A percentile compares a stretch with the other conserved stretches of the same genome.
phyloP scores from a whole-genome alignment of 2,888 invertebrate species.

The Pristionchus exspectatus region DNA sequence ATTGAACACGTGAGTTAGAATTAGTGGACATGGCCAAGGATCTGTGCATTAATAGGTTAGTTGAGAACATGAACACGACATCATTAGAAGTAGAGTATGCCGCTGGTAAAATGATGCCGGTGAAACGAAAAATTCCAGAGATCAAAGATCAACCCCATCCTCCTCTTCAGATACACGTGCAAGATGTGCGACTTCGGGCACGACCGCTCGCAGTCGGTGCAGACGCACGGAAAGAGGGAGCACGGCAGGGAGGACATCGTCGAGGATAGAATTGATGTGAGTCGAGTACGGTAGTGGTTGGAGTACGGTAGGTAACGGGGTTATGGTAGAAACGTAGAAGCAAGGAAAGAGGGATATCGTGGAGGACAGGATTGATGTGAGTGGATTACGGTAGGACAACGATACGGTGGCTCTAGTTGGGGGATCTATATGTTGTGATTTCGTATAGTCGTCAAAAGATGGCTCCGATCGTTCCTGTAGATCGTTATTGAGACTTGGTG shows the following conservation, averaged over 20 bases:
- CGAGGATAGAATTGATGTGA: constrained; percentile 72
- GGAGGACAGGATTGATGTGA: constrained; percentile 72
- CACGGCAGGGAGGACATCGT: constrained; percentile 74
- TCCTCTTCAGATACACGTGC: constrained; percentile 70
- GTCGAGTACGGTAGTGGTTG: constrained; percentile 35
- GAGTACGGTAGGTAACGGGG: no score
- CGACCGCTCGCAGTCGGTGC: constrained; percentile 76
- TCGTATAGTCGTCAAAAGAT: no score
- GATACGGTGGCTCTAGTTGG: no score
- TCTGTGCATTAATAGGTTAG: no score
- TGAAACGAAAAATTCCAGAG: neutral
- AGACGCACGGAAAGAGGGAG: constrained; percentile 76
- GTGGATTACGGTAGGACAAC: constrained; percentile 46
- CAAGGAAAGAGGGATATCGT: constrained; percentile 74
- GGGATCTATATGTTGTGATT: no score
- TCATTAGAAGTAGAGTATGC: neutral
- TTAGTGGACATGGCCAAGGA: constrained; percentile 76
- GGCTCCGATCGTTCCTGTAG: neutral
- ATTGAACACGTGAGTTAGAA: constrained; percentile 73
- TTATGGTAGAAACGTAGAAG: no score
- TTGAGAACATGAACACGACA: no score
- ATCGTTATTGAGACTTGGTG: neutral
- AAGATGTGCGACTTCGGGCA: constrained; percentile 75
- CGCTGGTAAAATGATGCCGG: neutral
- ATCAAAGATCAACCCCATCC: no score